phyloP scores from a whole-genome alignment of 2,888 invertebrate genomes.

The Drosophila parthenogenetica region DNA sequence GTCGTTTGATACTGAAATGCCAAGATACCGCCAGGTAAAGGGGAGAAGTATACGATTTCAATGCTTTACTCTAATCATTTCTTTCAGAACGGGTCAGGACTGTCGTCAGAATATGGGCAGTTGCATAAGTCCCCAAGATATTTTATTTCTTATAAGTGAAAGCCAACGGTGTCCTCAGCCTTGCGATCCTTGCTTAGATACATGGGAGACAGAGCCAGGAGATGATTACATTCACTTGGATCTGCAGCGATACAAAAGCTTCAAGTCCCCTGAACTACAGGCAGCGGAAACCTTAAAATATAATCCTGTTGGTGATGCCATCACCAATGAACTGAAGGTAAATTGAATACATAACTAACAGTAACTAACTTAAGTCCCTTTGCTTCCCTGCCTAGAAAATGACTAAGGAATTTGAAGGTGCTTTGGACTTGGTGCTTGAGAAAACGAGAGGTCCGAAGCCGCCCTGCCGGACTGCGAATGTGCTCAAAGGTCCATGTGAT shows the following conservation, averaged over 20 bases:
- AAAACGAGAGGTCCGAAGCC: neutral
- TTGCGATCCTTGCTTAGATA: conserved; percentile 39
- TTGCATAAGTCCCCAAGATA: conserved; percentile 70
- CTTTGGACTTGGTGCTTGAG: conserved; percentile 14
- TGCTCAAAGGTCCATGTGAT: neutral
- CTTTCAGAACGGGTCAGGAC: conserved; percentile 5
- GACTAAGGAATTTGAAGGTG: conserved; percentile 46
- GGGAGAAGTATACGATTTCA: neutral
- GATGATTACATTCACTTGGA: conserved; percentile 69
- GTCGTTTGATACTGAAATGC: conserved; percentile 70
- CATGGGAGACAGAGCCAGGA: conserved; percentile 18
- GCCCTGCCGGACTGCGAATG: conserved; percentile 15
- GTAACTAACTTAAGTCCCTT: neutral
- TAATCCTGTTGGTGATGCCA: conserved; percentile 41
- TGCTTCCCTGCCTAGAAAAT: conserved; percentile 44
- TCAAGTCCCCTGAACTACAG: conserved; percentile 49
- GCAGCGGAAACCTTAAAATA: conserved; percentile 49
- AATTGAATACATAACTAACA: neutral
- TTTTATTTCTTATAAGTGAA: conserved; percentile 73
- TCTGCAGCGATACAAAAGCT: conserved; percentile 67
- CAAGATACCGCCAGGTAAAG: conserved; percentile 24
- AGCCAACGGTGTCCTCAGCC: conserved; percentile 36
- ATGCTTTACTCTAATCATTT: too few relatives aligned
- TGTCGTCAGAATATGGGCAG: conserved; percentile 55
- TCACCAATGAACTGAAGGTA: conserved; percentile 66